Evolutionary conservation across 2,797 vertebrate species (phyloP), one percentile per base, ranked within the genome.

Genomic region (Botia almorhae): DNA sequence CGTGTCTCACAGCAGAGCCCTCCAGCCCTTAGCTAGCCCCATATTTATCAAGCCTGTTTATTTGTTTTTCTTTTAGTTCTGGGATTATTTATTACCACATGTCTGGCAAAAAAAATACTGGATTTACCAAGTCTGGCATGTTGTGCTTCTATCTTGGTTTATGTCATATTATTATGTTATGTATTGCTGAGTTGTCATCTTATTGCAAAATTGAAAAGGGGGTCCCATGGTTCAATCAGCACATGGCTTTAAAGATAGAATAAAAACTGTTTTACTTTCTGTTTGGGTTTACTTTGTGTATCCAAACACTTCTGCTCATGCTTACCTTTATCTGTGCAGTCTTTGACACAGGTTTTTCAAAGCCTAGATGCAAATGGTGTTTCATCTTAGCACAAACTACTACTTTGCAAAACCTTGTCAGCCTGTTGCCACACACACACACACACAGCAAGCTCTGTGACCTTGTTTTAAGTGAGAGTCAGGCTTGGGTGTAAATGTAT

Each of bases 71-170:
- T 88, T 87, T 48, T 86, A 85, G 89, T 91, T 83, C 92, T 92
- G 91, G 91, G 89, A 93, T 87, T 94, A 90, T 93, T 94, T 91
- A 93, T 92, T 91, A 91, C 91, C 93, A 93, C 91, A 93, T 93
- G 93, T 88, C 87, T 83, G 84, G 85, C 88, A 89, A 91, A 79
- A 89, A 91, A 78, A 90, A 91, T 89, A 87, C 85, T 82, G 86
- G 84, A 85, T 85, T 88, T 86, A 92, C 85, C 82, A 70, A 91
- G 89, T 88, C 89, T 88, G 87, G 85, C 58, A 82, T 82, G 87
- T 87, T 87, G 85, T 84, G 88, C 82, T 83, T 88, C 86, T 86
- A 80, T 88, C 90, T 88, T 90, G 90, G 90, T 91, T 89, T 89
- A 85, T 89, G 85, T 88, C 87, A 90, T 86, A 86, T 87, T 63